These are phyloP conservation scores for Hippasteria phrygiana DNA, from an alignment of 53 echinoderm and acorn worm species.

Conservation along the genomic window DNA sequence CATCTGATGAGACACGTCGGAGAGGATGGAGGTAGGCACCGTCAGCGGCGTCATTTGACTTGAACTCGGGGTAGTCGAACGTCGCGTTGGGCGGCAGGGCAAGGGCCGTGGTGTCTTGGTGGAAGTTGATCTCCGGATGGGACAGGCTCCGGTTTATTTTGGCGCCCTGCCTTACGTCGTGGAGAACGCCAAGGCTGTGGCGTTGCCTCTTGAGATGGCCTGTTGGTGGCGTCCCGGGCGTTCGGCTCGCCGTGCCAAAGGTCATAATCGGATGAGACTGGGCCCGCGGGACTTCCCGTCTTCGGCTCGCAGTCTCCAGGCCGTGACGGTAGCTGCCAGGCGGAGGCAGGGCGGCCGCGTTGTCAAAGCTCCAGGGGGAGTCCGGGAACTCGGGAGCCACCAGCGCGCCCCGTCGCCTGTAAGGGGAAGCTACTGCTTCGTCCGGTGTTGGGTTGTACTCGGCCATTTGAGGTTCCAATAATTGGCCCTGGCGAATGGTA, in stretches of 20 bases:
- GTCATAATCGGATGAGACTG: not conserved
- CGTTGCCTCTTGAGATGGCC: not conserved
- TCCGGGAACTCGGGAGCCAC: not conserved
- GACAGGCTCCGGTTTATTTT: not conserved
- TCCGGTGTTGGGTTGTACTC: not conserved
- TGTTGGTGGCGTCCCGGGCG: not conserved
- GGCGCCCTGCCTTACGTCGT: not conserved
- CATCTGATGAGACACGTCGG: conserved; percentile 38
- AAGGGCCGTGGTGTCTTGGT: not conserved
- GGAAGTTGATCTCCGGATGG: conserved; percentile 25
- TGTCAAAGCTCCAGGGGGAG: conserved; percentile 36
- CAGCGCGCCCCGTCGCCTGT: not conserved
- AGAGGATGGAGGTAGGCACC: conserved; percentile 10
- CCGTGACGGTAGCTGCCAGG: not conserved
- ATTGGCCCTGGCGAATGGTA: not conserved
- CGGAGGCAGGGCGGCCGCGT: not conserved
- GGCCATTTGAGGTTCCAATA: not conserved
- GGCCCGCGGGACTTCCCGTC: not conserved
- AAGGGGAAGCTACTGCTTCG: not conserved
- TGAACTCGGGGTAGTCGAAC: not conserved
- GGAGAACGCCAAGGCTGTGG: not conserved
- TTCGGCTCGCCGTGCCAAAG: not conserved
- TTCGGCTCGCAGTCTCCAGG: not conserved
- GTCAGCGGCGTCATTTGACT: not conserved
- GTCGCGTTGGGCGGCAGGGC: not conserved